Base-by-base conservation (phyloP, 2,113 vertebrate genomes). In the Azemiops feae region DNA sequence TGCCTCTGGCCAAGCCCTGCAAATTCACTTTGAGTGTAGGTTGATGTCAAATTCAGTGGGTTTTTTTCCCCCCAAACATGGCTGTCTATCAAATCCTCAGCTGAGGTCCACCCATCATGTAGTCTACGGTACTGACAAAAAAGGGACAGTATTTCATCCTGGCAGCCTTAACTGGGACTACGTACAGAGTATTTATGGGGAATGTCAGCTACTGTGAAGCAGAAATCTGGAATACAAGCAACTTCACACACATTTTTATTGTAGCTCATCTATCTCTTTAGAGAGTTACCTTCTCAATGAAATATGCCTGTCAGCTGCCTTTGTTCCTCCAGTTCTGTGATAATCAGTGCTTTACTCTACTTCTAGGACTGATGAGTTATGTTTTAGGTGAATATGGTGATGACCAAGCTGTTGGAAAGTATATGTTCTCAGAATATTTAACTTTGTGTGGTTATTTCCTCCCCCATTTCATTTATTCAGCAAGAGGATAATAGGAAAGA, bases 301-400 rank as follows among this genome's bases (percentile, higher is more conserved):
- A 98, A 98, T 98, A 98, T 98, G 98, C 96, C 98, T 97, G 91
- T 95, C 91, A 97, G 94, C 94, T 97, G 97, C 97, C 94, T 97
- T 96, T 96, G 95, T 96, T 96, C 96, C 10, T 96, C 6, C 97
- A 97, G 94, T 97, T 97, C 96, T 97, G 93, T 97, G 97, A 95
- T 96, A 97, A 97, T 97, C 95, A 95, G 87, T 89, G 93, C 95
- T 97, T 92, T 95, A 92, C 25, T 95, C 54, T 52, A 23, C 74
- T 96, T 90, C 88, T 95, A 96, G 89, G 89, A 93, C 95, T 95
- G 90, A 90, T 93, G 92, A 96, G 90, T 96, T 96, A 96, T 95
- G 96, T 96, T 22, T 1, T 96, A 97, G 18, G 94, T 97, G 95
- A 94, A 96, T 96, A 93, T 94, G 96, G 96, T 95, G 14, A 94